phyloP scores from a whole-genome alignment of 2,888 invertebrate genomes.

The Athalia cordata region DNA sequence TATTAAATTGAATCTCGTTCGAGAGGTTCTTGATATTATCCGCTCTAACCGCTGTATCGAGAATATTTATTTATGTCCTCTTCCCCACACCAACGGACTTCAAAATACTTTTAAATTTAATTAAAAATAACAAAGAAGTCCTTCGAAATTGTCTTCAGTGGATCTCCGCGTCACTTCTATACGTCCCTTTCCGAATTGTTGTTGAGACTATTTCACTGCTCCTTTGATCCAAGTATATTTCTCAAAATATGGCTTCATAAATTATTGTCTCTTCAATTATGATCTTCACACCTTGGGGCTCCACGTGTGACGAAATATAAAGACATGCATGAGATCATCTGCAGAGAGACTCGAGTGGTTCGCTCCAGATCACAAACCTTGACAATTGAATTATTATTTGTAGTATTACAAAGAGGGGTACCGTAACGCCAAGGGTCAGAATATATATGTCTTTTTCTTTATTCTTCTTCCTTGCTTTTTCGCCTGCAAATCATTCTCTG shows the following conservation, averaged over 20 bases:
- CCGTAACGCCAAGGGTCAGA: neutral
- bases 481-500: conserved; percentile 24
- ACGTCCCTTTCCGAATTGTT: neutral
- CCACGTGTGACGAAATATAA: neutral
- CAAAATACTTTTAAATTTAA: conserved; percentile 28
- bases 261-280: neutral
- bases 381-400: conserved; percentile 1
- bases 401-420: neutral
- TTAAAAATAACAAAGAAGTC: conserved; percentile 35
- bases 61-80: conserved; percentile 5
- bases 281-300: neutral
- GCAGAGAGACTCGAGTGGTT: neutral
- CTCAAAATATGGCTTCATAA: neutral
- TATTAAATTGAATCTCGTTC: conserved; percentile 29
- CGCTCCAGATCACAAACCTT: conserved; percentile 18
- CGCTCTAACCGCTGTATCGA: conserved; percentile 13
- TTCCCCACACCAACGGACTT: neutral
- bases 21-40: conserved; percentile 10
- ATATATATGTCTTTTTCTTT: neutral
- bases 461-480: neutral
- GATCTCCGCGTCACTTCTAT: conserved; percentile 11
- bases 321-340: neutral
- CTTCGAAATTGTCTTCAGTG: conserved; percentile 5
- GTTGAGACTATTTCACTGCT: conserved; percentile 7
- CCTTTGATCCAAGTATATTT: neutral